Conservation (phyloP, 1,140 invertebrate genomes). For the Heliconius congener region DNA sequence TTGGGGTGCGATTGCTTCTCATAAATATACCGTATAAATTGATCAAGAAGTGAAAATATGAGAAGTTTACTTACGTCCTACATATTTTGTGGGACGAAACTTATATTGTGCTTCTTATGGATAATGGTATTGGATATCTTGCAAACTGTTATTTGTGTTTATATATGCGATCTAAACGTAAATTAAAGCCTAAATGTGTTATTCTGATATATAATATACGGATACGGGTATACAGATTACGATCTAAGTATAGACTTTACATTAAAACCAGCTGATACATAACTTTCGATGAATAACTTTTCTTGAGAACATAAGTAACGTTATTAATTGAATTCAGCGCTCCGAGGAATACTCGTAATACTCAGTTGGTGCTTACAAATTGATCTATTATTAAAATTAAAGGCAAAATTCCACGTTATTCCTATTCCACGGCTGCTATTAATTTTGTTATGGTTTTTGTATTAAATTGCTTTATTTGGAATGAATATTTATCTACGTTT, state of each 20-base stretch:
- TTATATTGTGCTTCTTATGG: conserved; percentile 1
- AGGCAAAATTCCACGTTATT: conserved; percentile 3
- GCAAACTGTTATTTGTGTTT: background rate
- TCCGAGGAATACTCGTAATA: conserved; percentile 19
- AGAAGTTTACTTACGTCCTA: background rate
- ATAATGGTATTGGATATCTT: background rate
- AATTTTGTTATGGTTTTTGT: conserved; percentile 5
- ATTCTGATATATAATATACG: too few species aligned
- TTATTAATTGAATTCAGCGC: conserved; percentile 17
- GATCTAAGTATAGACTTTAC: background rate
- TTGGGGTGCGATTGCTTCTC: conserved; percentile 1
- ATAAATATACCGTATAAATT: conserved; percentile 3
- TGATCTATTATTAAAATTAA: conserved; percentile 38
- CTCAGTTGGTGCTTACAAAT: conserved; percentile 36
- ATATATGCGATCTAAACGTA: background rate
- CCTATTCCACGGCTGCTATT: background rate
- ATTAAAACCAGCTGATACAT: background rate
- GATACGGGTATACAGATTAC: background rate
- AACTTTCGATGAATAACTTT: background rate
- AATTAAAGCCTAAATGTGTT: too few species aligned
- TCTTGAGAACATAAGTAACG: conserved; percentile 2
- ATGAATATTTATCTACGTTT: background rate
- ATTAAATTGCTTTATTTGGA: background rate
- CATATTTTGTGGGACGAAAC: background rate
- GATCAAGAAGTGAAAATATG: background rate